Percentiles rank a stretch among this genome's conserved stretches.
Conservation (phyloP, 2,797 vertebrate genomes). For the Rhincodon typus region DNA sequence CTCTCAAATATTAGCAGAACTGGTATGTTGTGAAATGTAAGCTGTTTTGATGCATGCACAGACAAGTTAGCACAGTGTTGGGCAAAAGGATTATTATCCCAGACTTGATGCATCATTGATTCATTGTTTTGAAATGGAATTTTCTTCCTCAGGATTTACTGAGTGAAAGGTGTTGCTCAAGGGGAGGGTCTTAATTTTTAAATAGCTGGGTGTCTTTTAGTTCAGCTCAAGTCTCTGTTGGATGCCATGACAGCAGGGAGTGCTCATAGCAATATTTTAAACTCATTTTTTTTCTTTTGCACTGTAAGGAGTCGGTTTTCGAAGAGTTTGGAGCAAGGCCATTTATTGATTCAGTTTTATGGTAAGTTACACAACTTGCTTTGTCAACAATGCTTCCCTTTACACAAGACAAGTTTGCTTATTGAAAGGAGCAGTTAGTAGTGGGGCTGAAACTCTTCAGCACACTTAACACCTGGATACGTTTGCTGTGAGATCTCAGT, state of each 20-base stretch:
- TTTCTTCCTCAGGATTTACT: neutral
- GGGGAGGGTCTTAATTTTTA: neutral
- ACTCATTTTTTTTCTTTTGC: neutral
- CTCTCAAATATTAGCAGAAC: neutral
- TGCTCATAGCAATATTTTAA: neutral
- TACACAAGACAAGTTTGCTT: neutral
- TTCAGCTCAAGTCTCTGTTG: neutral
- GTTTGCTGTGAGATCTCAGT: neutral
- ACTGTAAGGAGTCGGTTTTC: neutral
- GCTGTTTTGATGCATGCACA: neutral
- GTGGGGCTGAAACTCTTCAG: neutral
- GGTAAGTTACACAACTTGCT: neutral
- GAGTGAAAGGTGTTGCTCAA: neutral
- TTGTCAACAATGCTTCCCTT: neutral
- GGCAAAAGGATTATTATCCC: neutral
- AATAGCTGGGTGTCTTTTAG: neutral
- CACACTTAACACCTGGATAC: neutral
- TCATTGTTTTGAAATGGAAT: neutral
- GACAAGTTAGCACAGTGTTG: neutral
- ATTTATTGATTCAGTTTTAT: neutral
- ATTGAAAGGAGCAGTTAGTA: neutral
- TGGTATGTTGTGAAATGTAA: neutral
- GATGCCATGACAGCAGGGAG: neutral
- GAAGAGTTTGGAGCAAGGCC: neutral
- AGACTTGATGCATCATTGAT: no score